Conservation (phyloP, 2,113 vertebrate species). For the Cynopterus brachyotis region DNA sequence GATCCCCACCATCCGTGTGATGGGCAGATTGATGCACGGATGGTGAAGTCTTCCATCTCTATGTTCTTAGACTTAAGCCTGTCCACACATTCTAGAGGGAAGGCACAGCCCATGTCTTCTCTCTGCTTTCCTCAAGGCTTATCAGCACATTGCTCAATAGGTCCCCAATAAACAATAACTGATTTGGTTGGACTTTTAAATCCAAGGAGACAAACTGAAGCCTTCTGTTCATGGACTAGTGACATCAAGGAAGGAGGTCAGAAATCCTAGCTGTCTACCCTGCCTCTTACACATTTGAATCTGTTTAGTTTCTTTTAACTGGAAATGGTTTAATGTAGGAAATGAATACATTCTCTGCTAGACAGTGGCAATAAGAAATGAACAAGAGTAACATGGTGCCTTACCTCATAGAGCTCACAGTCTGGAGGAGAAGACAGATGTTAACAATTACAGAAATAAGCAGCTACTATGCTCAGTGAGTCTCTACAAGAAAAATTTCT, state of each 20-base stretch:
- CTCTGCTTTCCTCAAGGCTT: background rate
- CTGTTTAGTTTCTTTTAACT: constrained; percentile 1
- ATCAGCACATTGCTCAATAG: background rate
- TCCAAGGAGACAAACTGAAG: background rate
- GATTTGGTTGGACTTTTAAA: background rate
- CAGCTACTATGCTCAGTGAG: background rate
- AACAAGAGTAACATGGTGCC: background rate
- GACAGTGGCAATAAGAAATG: background rate
- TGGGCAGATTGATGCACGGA: background rate
- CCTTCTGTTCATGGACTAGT: background rate
- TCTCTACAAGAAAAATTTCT: constrained; percentile 3
- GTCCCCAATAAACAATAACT: background rate
- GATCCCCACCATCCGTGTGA: background rate
- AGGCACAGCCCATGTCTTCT: background rate
- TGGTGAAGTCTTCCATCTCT: background rate
- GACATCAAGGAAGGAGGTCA: background rate
- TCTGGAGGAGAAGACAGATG: background rate
- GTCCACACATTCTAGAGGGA: background rate
- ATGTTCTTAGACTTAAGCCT: background rate
- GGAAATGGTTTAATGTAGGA: background rate
- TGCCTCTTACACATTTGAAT: background rate
- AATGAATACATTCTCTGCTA: background rate
- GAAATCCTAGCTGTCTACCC: background rate
- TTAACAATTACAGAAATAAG: background rate
- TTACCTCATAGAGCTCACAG: background rate